Evolutionary conservation across 2,113 vertebrate species (phyloP).

Genomic region (Catharus minimus): DNA sequence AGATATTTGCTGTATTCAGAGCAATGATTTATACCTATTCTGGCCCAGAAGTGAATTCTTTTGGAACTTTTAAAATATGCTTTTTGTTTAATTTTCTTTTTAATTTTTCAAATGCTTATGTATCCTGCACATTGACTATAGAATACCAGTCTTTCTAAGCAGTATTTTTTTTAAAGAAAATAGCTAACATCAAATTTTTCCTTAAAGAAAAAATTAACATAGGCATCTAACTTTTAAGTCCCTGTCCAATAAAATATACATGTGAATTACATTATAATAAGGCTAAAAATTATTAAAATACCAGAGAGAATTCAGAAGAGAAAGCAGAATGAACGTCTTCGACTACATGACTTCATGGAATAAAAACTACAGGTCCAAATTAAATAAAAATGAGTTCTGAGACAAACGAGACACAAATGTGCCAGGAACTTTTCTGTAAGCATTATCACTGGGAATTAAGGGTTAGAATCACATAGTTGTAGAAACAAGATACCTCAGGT

Average conservation of each 20-base stretch:
- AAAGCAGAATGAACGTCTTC: not conserved
- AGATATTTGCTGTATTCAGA: not conserved
- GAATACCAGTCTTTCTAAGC: not conserved
- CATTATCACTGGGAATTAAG: not conserved
- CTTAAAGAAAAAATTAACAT: not conserved
- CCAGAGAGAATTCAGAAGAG: not conserved
- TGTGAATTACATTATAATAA: not conserved
- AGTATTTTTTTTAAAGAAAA: not conserved
- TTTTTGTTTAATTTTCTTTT: not conserved
- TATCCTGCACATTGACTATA: not conserved
- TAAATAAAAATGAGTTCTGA: constrained; percentile 11
- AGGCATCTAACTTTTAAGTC: not conserved
- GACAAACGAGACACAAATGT: not conserved
- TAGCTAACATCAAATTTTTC: not conserved
- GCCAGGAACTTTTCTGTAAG: not conserved
- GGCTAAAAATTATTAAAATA: not conserved
- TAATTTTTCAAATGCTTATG: not conserved
- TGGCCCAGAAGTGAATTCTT: not conserved
- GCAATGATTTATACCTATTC: not conserved
- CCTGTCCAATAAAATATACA: not conserved
- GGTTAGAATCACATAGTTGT: not conserved
- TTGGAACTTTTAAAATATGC: not conserved
- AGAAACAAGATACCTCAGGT: not conserved
- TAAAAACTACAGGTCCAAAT: constrained; percentile 5
- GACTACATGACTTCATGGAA: not conserved